Conservation (phyloP, 2,888 invertebrate genomes). For the Athrips mouffetella region DNA sequence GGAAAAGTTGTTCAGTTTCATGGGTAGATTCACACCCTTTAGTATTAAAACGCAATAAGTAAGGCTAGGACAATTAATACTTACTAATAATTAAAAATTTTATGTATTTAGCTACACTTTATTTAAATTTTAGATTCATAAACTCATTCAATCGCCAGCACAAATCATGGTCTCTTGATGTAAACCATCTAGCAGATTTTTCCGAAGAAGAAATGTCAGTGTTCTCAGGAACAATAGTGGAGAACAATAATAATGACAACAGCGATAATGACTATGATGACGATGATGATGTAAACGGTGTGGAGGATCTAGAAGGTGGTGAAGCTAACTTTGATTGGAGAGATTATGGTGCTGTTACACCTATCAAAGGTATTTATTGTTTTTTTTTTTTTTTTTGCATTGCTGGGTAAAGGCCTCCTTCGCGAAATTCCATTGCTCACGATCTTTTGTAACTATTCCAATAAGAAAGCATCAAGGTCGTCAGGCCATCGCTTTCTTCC, state of each 20-base stretch:
- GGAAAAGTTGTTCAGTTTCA: too few species aligned
- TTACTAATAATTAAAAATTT: not conserved
- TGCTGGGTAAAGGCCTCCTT: too few species aligned
- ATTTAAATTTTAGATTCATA: constrained; percentile 20
- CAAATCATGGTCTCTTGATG: constrained; percentile 18
- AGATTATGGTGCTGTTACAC: constrained; percentile 18
- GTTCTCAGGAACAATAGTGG: constrained; percentile 8
- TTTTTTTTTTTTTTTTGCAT: not conserved
- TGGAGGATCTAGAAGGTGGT: not conserved
- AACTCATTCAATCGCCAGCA: constrained; percentile 21
- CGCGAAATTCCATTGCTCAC: too few species aligned
- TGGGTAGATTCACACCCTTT: too few species aligned
- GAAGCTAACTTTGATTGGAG: constrained; percentile 23
- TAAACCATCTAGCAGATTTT: constrained; percentile 22
- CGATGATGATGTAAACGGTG: not conserved
- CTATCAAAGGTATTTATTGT: constrained; percentile 22
- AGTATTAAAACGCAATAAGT: too few species aligned
- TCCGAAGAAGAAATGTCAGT: constrained; percentile 17
- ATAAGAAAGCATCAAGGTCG: too few species aligned
- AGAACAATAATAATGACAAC: constrained; percentile 10
- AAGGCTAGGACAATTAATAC: too few species aligned
- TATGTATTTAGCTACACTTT: not conserved
- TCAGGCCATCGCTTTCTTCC: too few species aligned
- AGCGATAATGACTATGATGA: constrained; percentile 6
- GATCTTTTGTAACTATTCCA: too few species aligned